A percentile compares a stretch with the other conserved stretches of the same genome.
phyloP scores from a whole-genome alignment of 2,888 invertebrate genomes.

The Clunio marinus region DNA sequence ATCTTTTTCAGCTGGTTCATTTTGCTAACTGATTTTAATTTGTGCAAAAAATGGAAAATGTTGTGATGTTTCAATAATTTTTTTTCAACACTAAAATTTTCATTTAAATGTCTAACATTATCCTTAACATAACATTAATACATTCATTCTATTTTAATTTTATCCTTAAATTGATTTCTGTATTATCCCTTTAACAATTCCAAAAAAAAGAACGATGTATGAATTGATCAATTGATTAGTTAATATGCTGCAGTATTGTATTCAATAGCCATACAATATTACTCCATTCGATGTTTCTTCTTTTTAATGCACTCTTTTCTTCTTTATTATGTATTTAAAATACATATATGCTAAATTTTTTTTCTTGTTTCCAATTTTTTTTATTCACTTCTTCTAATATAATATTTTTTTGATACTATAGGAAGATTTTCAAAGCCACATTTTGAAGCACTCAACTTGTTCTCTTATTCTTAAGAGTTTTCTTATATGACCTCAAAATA shows the following conservation, averaged over 20 bases:
- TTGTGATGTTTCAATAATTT: too few relatives aligned
- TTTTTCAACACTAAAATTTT: too few relatives aligned
- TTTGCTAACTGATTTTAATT: too few relatives aligned
- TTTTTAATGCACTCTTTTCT: background rate
- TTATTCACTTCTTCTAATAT: background rate
- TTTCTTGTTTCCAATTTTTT: background rate
- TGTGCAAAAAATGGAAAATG: too few relatives aligned
- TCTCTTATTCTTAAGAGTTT: background rate
- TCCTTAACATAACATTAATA: too few relatives aligned
- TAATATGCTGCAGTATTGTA: background rate
- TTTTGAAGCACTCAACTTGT: background rate
- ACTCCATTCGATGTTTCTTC: slow-evolving; percentile 4
- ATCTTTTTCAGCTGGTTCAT: too few relatives aligned
- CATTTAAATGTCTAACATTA: too few relatives aligned
- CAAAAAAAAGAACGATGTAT: too few relatives aligned
- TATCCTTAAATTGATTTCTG: background rate
- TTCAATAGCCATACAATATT: background rate
- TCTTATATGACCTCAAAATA: background rate
- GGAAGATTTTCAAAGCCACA: background rate
- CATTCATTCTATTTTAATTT: background rate
- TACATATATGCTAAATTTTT: background rate
- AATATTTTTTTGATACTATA: background rate
- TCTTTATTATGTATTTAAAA: background rate
- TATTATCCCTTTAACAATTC: background rate
- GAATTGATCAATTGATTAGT: background rate